Percentiles rank a stretch among this genome's conserved stretches.
These are phyloP conservation scores for Columba janthina DNA, from an alignment of 2,113 vertebrate genomes.

Conservation along the genomic window DNA sequence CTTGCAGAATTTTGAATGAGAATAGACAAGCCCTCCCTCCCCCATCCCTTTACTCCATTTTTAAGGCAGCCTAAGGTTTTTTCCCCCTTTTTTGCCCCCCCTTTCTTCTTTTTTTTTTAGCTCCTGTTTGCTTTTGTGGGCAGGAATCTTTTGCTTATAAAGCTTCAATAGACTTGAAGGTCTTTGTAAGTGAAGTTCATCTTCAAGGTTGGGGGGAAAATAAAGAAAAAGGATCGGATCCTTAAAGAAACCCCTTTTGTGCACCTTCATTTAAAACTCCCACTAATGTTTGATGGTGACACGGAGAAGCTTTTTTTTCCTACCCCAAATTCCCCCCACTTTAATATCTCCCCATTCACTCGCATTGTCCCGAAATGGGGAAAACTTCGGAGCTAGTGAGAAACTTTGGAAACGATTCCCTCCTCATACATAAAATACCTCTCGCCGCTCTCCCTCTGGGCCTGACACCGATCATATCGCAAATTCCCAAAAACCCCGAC, in stretches of 20 bases:
- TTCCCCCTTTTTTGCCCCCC: background rate
- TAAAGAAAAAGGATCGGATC: background rate
- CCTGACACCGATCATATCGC: rapidly evolving
- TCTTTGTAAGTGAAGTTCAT: constrained; percentile 87
- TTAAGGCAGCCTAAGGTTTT: constrained; percentile 39
- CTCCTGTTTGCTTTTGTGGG: constrained; percentile 81
- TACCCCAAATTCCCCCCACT: background rate
- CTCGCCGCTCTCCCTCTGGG: background rate
- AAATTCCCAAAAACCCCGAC: background rate
- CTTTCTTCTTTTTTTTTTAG: background rate
- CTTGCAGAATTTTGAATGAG: constrained; percentile 81
- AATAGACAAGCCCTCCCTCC: constrained; percentile 74
- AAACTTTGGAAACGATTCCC: background rate
- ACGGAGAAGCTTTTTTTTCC: background rate
- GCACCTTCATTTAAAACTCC: constrained; percentile 56
- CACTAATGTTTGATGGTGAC: constrained; percentile 29
- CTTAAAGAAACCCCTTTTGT: constrained; percentile 48
- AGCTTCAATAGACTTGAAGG: constrained; percentile 76
- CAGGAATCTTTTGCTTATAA: constrained; percentile 74
- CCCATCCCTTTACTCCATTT: constrained; percentile 31
- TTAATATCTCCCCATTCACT: background rate
- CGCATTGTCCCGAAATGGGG: background rate
- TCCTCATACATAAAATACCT: background rate
- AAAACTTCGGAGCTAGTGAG: background rate
- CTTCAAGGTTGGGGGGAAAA: constrained; percentile 82